Percentiles rank a stretch among this genome's conserved stretches.
phyloP scores from a whole-genome alignment of 2,888 invertebrate species.

The Apocheima hispidaria region DNA sequence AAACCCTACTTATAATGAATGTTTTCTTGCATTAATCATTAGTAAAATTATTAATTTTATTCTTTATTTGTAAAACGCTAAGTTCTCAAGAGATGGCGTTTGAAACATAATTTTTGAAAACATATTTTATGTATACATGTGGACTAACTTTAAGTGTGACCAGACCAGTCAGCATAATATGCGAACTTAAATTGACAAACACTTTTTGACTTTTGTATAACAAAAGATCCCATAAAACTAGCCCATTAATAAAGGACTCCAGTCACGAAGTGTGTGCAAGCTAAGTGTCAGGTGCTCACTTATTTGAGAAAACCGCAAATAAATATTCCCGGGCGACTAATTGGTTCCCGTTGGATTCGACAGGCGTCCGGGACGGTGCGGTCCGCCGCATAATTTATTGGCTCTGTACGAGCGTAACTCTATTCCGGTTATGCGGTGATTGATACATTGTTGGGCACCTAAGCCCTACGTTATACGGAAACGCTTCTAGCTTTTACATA shows the following conservation, averaged over 20 bases:
- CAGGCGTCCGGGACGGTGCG: constrained; percentile 73
- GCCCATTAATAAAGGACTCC: constrained; percentile 60
- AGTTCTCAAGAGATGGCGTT: too few species aligned
- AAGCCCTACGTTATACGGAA: neutral
- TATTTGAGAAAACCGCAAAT: constrained; percentile 81
- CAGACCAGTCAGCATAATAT: too few species aligned
- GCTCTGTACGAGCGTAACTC: constrained; percentile 59
- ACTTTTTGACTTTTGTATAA: neutral
- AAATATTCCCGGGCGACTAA: constrained; percentile 83
- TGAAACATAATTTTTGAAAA: too few species aligned
- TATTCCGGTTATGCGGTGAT: constrained; percentile 51
- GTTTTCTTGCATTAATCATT: too few species aligned
- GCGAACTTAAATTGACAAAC: too few species aligned
- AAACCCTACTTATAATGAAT: too few species aligned
- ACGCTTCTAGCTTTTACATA: neutral
- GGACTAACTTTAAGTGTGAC: too few species aligned
- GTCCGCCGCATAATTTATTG: constrained; percentile 82
- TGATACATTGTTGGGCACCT: constrained; percentile 40
- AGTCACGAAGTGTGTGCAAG: constrained; percentile 63
- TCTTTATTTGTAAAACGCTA: too few species aligned
- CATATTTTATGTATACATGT: too few species aligned
- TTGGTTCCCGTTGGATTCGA: constrained; percentile 83
- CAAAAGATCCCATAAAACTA: constrained; percentile 32
- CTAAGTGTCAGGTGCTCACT: constrained; percentile 69
- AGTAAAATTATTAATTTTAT: too few species aligned